These are phyloP conservation scores for Prosapia bicincta DNA, from an alignment of 2,888 invertebrate genomes.

Conservation along the genomic window DNA sequence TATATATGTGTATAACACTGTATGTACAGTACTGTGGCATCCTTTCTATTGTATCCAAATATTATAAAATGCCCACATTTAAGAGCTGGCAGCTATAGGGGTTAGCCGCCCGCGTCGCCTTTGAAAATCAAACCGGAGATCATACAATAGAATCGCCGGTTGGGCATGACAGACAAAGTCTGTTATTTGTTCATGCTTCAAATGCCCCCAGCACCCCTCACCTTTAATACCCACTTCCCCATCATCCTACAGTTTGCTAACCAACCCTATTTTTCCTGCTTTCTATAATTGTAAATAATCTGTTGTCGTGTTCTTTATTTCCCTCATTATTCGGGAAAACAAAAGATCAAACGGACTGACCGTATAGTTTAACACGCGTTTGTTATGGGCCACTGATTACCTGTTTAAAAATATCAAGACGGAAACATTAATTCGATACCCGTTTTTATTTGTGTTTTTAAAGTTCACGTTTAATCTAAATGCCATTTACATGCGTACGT, in stretches of 20 bases:
- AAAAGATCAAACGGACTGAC: not conserved
- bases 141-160: not conserved
- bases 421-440: not conserved
- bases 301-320: not conserved
- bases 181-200: constrained; percentile 21
- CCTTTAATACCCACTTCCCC: not conserved
- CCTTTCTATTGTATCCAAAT: not conserved
- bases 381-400: not conserved
- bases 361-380: not conserved
- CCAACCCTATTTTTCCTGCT: constrained; percentile 12
- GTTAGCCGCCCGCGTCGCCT: constrained; percentile 22
- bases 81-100: constrained; percentile 11
- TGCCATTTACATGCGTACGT: too few relatives aligned
- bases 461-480: too few relatives aligned
- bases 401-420: not conserved
- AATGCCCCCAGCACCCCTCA: constrained; percentile 18
- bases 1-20: too few relatives aligned
- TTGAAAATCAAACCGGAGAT: constrained; percentile 11
- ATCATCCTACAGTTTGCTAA: not conserved
- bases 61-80: not conserved
- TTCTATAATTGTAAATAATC: not conserved
- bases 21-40: not conserved
- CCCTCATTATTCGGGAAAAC: not conserved
- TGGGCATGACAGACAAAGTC: constrained; percentile 7
- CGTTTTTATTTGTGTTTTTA: too few relatives aligned